Conservation (phyloP, 2,113 vertebrate genomes). For the Phalacrocorax pelagicus region DNA sequence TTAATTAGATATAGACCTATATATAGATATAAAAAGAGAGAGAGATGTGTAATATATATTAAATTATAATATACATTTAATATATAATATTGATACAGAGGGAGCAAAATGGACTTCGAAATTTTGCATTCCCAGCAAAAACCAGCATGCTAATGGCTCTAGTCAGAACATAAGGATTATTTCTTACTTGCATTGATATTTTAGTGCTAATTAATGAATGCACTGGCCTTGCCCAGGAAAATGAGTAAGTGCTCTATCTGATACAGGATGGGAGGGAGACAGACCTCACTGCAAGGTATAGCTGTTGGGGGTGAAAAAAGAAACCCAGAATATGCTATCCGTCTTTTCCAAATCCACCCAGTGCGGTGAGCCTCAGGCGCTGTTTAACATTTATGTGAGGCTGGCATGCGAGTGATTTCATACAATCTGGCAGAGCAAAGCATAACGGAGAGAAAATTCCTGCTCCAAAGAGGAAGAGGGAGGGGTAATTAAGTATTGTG, state of each 20-base stretch:
- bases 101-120: neutral
- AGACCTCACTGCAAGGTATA: neutral
- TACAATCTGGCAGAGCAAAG: constrained; percentile 13
- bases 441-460: neutral
- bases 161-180: neutral
- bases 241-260: neutral
- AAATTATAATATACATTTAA: neutral
- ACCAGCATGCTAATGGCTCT: neutral
- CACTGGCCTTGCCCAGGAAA: neutral
- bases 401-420: neutral
- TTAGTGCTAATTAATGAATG: neutral
- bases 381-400: neutral
- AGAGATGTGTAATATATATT: neutral
- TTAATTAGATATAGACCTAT: neutral
- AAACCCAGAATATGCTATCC: neutral
- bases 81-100: neutral
- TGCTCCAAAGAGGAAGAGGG: neutral
- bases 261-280: neutral
- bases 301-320: neutral
- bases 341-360: neutral
- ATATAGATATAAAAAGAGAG: neutral
- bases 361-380: neutral
- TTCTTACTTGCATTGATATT: neutral
- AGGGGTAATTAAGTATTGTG: neutral
- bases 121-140: neutral